Conservation (phyloP, 2,888 invertebrate genomes). For the Hypomecis atomaria region DNA sequence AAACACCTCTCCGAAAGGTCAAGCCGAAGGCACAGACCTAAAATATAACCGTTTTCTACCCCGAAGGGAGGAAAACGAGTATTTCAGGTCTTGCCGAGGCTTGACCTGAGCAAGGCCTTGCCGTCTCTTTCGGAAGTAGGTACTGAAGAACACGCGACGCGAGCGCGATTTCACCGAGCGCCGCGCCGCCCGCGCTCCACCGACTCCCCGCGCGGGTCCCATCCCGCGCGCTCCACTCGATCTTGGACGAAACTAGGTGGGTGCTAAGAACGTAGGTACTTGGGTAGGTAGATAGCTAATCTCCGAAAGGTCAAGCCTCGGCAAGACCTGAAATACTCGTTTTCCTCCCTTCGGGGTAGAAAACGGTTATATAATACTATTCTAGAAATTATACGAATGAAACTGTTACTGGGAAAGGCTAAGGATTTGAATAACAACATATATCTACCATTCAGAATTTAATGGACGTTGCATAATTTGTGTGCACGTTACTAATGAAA, state of each 20-base stretch:
- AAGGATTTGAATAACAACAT: conserved; percentile 82
- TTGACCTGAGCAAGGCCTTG: conserved; percentile 19
- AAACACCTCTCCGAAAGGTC: conserved; percentile 16
- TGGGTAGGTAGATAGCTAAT: neutral
- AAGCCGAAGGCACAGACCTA: conserved; percentile 14
- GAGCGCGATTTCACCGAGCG: neutral
- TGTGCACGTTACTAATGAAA: conserved; percentile 51
- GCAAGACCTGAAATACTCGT: conserved; percentile 1
- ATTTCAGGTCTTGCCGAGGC: conserved; percentile 38
- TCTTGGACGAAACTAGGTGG: neutral
- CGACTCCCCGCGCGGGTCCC: neutral
- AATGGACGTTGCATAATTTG: conserved; percentile 57
- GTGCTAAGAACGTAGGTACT: too few species aligned
- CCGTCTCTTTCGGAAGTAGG: conserved; percentile 2
- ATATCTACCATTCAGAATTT: conserved; percentile 72
- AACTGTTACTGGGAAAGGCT: conserved; percentile 80
- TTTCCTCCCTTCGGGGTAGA: conserved; percentile 8
- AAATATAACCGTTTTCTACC: conserved; percentile 36
- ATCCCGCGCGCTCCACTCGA: neutral
- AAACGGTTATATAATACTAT: conserved; percentile 57
- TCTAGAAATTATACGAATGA: conserved; percentile 78
- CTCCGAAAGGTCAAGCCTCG: too few species aligned
- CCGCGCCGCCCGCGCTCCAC: neutral
- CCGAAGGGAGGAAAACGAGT: conserved; percentile 37
- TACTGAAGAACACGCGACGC: conserved; percentile 1